Base-by-base conservation (phyloP, 2,888 invertebrate species). In the Orthosia gothica region DNA sequence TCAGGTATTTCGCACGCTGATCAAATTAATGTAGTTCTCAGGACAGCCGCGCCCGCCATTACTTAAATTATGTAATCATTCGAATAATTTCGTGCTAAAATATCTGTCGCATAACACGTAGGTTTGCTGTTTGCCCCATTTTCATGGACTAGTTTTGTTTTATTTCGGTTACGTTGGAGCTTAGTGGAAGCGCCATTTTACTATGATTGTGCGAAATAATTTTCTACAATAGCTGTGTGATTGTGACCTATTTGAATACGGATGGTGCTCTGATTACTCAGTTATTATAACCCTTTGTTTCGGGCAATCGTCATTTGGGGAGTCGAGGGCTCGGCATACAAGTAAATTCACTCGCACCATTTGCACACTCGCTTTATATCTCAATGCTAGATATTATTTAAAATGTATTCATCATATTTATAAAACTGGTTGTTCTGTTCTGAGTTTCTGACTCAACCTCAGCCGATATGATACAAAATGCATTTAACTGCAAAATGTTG, bases 51-150 rank as follows among this genome's bases (percentile, higher is more conserved):
- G 32, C 84, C 83, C 65, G 49, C 79, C 57, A 69, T 83, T 74
- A 83, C 75, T 61, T 64, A 67, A 71, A 76, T 83, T 83, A 83
- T 81, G 68, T 76, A 79, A 74, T 75, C 74, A 81, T 65, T 65
- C 52, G 45, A 69, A 81, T 78, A 64, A 77, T 74, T 58, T 79
- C 65, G 75, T 50, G 62, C 75, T 62, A 18, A 61, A 79, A 66
- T 65, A 82, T 58, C 79, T 69, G 77, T 77, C 74, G 77, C 77
- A 70, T 66, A 66, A 58, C 49, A 64, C 47, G 40, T 81, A 61
- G 58, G 23, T 70, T 54, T 49, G 69, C 65, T 58, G 40, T 76
- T 57, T 55, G 74, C 64, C 57, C 67, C 45, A 70, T 78, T 74
- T 78, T 50, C 66, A 65, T 68, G 78, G 23, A 61, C 82, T 80